Evolutionary conservation across 2,888 invertebrate genomes (phyloP).

Genomic region (Ferdinandea cuprea): DNA sequence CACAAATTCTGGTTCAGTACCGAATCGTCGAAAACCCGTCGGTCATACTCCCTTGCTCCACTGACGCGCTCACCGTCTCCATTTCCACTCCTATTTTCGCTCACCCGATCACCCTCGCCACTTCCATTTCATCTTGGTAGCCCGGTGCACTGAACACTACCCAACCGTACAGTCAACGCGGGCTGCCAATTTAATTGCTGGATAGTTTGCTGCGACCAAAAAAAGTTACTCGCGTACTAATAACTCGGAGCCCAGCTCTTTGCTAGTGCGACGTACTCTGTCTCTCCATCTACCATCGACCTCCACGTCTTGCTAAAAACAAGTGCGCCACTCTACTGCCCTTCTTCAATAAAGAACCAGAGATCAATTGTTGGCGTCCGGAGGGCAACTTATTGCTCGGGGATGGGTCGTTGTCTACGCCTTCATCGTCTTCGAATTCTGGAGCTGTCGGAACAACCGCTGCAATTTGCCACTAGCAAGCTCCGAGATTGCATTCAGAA

Average conservation of each 20-base stretch:
- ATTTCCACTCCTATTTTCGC: conserved; percentile 92
- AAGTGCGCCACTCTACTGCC: conserved; percentile 91
- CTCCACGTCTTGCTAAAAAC: conserved; percentile 94
- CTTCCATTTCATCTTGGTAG: conserved; percentile 89
- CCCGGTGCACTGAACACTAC: conserved; percentile 91
- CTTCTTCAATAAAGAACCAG: conserved; percentile 83
- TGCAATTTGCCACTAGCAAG: too few relatives aligned
- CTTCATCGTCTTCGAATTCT: conserved; percentile 28
- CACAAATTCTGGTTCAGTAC: conserved; percentile 85
- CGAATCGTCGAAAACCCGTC: conserved; percentile 92
- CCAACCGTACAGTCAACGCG: conserved; percentile 89
- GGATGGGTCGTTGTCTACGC: conserved; percentile 23
- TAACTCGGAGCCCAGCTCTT: conserved; percentile 95
- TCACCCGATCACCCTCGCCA: conserved; percentile 92
- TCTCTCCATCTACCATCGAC: conserved; percentile 96
- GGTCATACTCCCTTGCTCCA: conserved; percentile 98
- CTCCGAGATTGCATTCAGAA: conserved; percentile 5
- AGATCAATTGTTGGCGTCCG: conserved; percentile 73
- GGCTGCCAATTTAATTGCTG: conserved; percentile 76
- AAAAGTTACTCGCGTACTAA: conserved; percentile 90
- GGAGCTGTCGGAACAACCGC: conserved; percentile 31
- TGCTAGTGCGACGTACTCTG: conserved; percentile 92
- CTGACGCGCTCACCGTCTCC: conserved; percentile 97
- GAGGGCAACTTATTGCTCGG: conserved; percentile 47
- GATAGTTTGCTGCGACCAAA: conserved; percentile 81